Percentiles rank a stretch among this genome's conserved stretches.
These are phyloP conservation scores for Drosophila grimshawi DNA, from an alignment of 1,140 invertebrate species.

Conservation along the genomic window DNA sequence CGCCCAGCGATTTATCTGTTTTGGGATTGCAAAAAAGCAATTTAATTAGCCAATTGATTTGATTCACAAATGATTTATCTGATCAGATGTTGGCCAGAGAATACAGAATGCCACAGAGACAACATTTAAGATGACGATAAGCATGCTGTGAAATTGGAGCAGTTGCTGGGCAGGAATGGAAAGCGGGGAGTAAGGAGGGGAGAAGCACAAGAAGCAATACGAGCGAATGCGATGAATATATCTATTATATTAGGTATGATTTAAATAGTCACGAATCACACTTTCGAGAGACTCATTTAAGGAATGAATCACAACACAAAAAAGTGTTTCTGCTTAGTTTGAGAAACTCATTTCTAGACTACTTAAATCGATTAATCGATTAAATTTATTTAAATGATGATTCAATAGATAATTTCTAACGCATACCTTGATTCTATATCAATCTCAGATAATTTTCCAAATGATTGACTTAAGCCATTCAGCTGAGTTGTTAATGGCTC, in stretches of 20 bases:
- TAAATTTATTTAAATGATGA: too few species aligned
- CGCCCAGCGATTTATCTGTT: constrained; percentile 93
- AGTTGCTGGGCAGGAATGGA: constrained; percentile 2
- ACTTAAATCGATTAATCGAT: too few species aligned
- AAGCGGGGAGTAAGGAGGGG: not conserved
- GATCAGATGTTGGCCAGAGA: not conserved
- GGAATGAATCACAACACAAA: not conserved
- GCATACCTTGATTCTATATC: too few species aligned
- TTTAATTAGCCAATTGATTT: constrained; percentile 6
- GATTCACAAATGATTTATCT: not conserved
- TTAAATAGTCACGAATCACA: not conserved
- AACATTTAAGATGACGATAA: constrained; percentile 31
- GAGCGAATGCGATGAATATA: too few species aligned
- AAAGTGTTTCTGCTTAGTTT: too few species aligned
- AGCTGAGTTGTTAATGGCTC: too few species aligned
- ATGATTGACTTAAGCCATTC: too few species aligned
- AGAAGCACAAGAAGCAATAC: constrained; percentile 22
- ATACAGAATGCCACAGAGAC: constrained; percentile 4
- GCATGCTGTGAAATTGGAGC: constrained; percentile 1
- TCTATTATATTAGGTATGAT: not conserved
- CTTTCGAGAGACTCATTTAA: too few species aligned
- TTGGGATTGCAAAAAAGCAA: constrained; percentile 10
- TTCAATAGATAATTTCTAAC: too few species aligned
- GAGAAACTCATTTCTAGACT: too few species aligned
- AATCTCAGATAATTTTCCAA: too few species aligned